Percentiles rank a stretch among this genome's conserved stretches.
phyloP scores from a whole-genome alignment of 2,888 invertebrate genomes.

The Thelaira solivaga region DNA sequence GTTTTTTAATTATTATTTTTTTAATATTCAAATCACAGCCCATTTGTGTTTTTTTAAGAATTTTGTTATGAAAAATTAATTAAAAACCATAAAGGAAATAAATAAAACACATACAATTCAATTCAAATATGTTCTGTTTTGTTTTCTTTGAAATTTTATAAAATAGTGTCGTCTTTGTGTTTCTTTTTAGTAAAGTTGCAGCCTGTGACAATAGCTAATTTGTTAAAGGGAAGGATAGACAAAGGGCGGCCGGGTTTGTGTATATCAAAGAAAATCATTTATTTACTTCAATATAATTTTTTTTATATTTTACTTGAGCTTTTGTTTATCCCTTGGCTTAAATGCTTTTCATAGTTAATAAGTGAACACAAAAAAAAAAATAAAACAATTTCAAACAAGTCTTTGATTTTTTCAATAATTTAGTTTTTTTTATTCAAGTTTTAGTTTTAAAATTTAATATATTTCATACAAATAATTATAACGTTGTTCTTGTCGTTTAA shows the following conservation, averaged over 20 bases:
- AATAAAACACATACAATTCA: slow-evolving; percentile 59
- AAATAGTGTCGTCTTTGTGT: slow-evolving; percentile 47
- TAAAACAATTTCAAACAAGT: slow-evolving; percentile 57
- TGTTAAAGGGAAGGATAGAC: slow-evolving; percentile 14
- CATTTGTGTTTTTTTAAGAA: slow-evolving; percentile 61
- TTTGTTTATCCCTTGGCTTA: slow-evolving; percentile 9
- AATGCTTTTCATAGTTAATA: background rate
- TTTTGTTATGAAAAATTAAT: slow-evolving; percentile 38
- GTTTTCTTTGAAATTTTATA: slow-evolving; percentile 16
- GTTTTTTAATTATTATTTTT: slow-evolving; percentile 54
- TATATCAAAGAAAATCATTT: too few relatives aligned
- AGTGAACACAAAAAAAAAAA: too few relatives aligned
- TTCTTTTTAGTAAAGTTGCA: background rate
- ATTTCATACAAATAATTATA: background rate
- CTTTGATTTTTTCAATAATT: slow-evolving; percentile 57
- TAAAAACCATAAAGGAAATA: background rate
- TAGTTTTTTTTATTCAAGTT: slow-evolving; percentile 57
- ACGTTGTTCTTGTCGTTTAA: background rate
- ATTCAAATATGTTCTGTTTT: slow-evolving; percentile 37
- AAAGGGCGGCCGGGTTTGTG: background rate
- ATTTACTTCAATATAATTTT: too few relatives aligned
- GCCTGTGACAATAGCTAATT: slow-evolving; percentile 13
- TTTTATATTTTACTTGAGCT: too few relatives aligned
- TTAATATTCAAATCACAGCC: slow-evolving; percentile 65
- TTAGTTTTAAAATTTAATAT: slow-evolving; percentile 35